These are phyloP conservation scores for Triops cancriformis DNA, from an alignment of 1,140 invertebrate species.

Conservation along the genomic window DNA sequence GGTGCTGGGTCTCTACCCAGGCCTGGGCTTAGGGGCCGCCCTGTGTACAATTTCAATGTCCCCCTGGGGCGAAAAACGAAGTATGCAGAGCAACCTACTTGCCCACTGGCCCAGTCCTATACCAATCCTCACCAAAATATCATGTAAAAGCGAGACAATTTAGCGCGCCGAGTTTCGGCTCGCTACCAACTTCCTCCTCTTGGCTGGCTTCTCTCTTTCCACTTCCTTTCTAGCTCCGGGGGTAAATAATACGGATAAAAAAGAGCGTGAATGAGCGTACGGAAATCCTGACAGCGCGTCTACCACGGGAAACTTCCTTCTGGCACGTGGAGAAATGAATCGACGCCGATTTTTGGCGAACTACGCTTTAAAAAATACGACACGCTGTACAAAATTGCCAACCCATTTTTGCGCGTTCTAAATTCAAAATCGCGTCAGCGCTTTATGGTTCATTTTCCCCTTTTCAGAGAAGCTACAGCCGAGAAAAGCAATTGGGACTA, in stretches of 20 bases:
- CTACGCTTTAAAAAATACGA: too few species aligned
- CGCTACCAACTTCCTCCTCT: too few species aligned
- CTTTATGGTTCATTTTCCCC: too few species aligned
- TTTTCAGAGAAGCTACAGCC: too few species aligned
- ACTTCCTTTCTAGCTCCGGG: not conserved
- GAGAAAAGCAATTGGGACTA: not conserved
- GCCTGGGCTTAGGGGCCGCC: conserved; percentile 5
- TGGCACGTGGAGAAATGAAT: not conserved
- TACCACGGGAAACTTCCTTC: too few species aligned
- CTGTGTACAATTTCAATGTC: conserved; percentile 10
- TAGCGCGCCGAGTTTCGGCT: not conserved
- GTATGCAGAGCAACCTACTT: conserved; percentile 13
- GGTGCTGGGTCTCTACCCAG: not conserved
- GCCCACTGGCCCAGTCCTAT: conserved; percentile 2
- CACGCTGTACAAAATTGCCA: too few species aligned
- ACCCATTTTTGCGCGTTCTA: not conserved
- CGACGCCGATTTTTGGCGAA: not conserved
- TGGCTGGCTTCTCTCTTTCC: not conserved
- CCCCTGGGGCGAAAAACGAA: not conserved
- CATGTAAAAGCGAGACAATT: not conserved
- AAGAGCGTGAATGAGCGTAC: too few species aligned
- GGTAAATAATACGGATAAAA: not conserved
- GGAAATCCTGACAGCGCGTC: too few species aligned
- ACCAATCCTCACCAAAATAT: not conserved
- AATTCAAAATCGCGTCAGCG: too few species aligned